Evolutionary conservation across 2,113 vertebrate species (phyloP).

Genomic region (Gadus macrocephalus): DNA sequence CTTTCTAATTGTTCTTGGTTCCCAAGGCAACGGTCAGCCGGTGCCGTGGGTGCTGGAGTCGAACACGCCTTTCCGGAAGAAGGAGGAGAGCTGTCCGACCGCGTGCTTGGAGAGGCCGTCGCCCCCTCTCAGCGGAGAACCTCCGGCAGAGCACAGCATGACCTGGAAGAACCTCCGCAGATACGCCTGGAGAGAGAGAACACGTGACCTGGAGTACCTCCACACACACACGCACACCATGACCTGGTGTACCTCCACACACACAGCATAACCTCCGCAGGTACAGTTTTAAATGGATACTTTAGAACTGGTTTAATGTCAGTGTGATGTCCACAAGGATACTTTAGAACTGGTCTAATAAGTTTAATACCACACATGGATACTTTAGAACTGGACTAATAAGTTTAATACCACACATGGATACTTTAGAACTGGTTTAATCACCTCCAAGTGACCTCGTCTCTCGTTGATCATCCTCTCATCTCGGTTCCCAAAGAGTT

Average conservation of each 20-base stretch:
- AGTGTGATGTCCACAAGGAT: too few species aligned
- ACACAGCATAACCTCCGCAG: background rate
- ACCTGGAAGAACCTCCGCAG: slow-evolving; percentile 87
- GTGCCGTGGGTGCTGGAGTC: slow-evolving; percentile 96
- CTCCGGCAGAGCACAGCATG: slow-evolving; percentile 78
- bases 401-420: too few species aligned
- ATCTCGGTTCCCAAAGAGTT: slow-evolving; percentile 94
- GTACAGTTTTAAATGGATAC: background rate
- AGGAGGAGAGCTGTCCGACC: slow-evolving; percentile 86
- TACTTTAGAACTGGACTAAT: background rate
- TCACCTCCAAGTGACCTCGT: slow-evolving; percentile 85
- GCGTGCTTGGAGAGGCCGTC: slow-evolving; percentile 83
- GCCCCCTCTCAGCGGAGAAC: slow-evolving; percentile 39
- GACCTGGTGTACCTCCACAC: too few species aligned
- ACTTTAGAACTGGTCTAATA: too few species aligned
- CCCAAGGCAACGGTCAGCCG: slow-evolving; percentile 61
- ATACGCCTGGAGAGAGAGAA: slow-evolving; percentile 74
- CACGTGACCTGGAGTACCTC: background rate
- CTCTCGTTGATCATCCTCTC: slow-evolving; percentile 89
- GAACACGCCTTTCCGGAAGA: slow-evolving; percentile 98
- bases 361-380: background rate
- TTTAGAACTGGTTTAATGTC: too few species aligned
- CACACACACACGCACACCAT: too few species aligned
- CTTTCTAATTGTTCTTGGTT: background rate
- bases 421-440: too few species aligned